Conservation (phyloP, 2,888 invertebrate species). For the Polydrusus cervinus region DNA sequence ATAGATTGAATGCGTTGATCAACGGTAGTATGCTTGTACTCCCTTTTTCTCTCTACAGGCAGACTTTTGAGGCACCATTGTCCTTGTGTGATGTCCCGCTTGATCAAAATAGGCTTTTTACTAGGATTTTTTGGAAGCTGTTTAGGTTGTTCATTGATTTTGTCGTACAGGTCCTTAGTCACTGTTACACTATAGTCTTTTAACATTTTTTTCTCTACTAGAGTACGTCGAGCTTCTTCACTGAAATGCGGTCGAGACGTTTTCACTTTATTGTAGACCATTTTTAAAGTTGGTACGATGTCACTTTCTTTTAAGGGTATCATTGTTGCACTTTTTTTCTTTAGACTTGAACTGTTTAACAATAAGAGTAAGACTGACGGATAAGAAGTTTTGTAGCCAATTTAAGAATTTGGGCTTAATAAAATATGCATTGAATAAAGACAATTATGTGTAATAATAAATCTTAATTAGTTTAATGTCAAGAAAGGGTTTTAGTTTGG, state of each 20-base stretch:
- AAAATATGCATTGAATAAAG: no score
- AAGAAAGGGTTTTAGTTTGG: background rate
- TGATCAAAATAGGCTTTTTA: conserved; percentile 13
- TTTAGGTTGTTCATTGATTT: background rate
- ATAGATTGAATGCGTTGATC: background rate
- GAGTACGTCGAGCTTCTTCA: conserved; percentile 1
- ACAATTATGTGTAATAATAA: no score
- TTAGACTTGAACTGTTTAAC: background rate
- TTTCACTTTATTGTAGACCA: conserved; percentile 3
- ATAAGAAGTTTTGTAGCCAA: background rate
- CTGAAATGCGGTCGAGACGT: background rate
- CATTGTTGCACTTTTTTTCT: conserved; percentile 9
- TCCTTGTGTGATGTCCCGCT: conserved; percentile 13
- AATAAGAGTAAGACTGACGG: background rate
- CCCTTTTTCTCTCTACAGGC: conserved; percentile 1
- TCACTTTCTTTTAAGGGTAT: conserved; percentile 14
- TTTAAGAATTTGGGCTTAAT: background rate
- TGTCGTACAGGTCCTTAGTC: conserved; percentile 9
- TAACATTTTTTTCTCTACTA: conserved; percentile 31
- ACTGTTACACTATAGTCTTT: conserved; percentile 31
- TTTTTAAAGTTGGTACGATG: conserved; percentile 11
- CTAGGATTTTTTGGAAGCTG: background rate
- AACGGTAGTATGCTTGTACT: background rate
- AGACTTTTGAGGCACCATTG: background rate
- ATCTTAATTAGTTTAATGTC: no score